A percentile compares a stretch with the other conserved stretches of the same genome.
phyloP scores from a whole-genome alignment of 2,797 vertebrate genomes.

The Pangasius sanitwongsei region DNA sequence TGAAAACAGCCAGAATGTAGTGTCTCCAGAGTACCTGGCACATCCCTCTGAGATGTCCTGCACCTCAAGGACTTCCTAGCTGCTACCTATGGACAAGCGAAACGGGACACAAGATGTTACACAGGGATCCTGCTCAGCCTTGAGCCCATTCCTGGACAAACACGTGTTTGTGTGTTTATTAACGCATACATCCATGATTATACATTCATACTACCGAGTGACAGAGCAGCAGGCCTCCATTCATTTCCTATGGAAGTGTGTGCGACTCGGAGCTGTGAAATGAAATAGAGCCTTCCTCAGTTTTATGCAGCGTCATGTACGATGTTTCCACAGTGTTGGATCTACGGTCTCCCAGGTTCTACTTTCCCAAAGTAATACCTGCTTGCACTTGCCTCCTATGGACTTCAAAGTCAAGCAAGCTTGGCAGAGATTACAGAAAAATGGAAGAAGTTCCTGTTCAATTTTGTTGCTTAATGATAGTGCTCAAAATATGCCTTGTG shows the following conservation, averaged over 20 bases:
- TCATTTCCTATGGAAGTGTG: constrained; percentile 14
- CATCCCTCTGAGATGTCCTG: constrained; percentile 72
- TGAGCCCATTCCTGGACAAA: constrained; percentile 26
- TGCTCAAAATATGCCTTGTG: background rate
- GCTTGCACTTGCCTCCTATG: background rate
- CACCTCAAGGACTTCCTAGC: constrained; percentile 50
- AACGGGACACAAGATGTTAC: constrained; percentile 29
- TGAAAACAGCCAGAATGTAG: constrained; percentile 72
- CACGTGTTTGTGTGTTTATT: constrained; percentile 25
- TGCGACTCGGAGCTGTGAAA: background rate
- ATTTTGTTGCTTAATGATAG: background rate
- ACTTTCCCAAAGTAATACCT: background rate
- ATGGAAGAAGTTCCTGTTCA: background rate
- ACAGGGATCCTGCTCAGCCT: background rate
- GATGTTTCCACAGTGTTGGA: background rate
- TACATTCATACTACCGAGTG: background rate
- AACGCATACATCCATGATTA: background rate
- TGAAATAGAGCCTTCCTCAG: background rate
- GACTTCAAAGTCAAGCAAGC: background rate
- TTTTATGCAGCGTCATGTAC: background rate
- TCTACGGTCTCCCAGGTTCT: background rate
- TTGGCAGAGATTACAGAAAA: background rate
- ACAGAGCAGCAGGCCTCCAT: background rate
- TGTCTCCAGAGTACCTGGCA: constrained; percentile 69
- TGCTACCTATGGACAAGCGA: background rate